Evolutionary conservation across 1,140 invertebrate genomes (phyloP).

Genomic region (Steinernema khuongi): DNA sequence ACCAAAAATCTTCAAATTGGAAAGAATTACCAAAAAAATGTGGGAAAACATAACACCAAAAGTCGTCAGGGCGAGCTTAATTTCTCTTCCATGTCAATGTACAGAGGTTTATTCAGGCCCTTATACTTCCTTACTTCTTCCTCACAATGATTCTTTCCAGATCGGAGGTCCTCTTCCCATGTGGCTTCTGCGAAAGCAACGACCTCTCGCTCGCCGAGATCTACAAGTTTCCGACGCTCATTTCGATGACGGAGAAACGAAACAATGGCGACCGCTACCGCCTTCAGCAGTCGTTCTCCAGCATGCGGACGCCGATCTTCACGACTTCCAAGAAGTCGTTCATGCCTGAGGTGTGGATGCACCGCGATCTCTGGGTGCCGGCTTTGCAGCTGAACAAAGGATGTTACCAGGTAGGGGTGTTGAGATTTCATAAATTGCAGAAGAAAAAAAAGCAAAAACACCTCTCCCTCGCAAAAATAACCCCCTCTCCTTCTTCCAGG

Average conservation of each 20-base stretch:
- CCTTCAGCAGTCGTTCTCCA: neutral
- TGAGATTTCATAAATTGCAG: neutral
- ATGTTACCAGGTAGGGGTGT: neutral
- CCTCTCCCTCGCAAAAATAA: too few species aligned
- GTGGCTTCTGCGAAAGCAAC: neutral
- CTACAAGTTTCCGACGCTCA: neutral
- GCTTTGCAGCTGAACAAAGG: neutral
- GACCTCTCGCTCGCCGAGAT: neutral
- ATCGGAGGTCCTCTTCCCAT: neutral
- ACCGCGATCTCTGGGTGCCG: neutral
- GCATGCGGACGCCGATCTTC: neutral
- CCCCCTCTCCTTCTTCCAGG: neutral
- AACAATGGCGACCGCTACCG: neutral
- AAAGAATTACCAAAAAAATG: too few species aligned
- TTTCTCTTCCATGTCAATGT: too few species aligned
- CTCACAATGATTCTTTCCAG: neutral
- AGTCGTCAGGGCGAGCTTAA: too few species aligned
- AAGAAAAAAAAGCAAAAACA: neutral
- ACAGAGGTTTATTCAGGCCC: too few species aligned
- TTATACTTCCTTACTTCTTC: neutral
- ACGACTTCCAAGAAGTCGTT: neutral
- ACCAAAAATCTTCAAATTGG: too few species aligned
- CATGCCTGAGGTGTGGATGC: neutral
- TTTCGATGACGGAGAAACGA: neutral
- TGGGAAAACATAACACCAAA: too few species aligned